phyloP scores from a whole-genome alignment of 1,140 invertebrate species.

The Leptinotarsa lineolata region DNA sequence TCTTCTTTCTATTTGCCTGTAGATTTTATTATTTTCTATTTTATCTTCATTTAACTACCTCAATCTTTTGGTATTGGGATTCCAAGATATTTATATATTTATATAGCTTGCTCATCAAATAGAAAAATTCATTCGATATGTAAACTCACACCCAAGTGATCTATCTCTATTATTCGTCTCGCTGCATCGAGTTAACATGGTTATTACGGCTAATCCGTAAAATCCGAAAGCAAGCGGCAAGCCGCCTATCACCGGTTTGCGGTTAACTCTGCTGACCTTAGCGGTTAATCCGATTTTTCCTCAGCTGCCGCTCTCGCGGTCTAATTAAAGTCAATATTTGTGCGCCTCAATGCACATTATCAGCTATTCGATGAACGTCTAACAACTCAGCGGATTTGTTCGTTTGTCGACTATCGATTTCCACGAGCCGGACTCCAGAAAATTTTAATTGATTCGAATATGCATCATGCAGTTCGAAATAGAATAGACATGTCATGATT shows the following conservation, averaged over 20 bases:
- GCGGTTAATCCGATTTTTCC: conserved; percentile 34
- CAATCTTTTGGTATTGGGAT: no score
- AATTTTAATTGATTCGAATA: neutral
- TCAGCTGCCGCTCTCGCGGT: conserved; percentile 26
- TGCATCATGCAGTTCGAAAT: neutral
- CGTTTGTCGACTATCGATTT: conserved; percentile 14
- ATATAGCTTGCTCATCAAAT: no score
- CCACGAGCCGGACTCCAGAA: neutral
- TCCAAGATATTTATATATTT: no score
- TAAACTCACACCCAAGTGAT: no score
- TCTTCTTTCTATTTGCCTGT: no score
- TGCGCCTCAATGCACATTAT: conserved; percentile 41
- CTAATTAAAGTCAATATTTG: conserved; percentile 50
- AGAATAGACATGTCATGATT: no score
- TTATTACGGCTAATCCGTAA: neutral
- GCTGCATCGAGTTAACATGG: neutral
- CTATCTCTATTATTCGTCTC: neutral
- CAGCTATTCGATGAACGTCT: conserved; percentile 30
- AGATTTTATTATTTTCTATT: no score
- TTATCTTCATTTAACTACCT: no score
- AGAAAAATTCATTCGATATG: no score
- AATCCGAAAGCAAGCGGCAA: neutral
- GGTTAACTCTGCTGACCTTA: conserved; percentile 27
- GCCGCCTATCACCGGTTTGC: neutral
- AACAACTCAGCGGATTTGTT: conserved; percentile 40